Evolutionary conservation across 2,888 invertebrate genomes (phyloP).

Genomic region (Thecocarcelia acutangulata): DNA sequence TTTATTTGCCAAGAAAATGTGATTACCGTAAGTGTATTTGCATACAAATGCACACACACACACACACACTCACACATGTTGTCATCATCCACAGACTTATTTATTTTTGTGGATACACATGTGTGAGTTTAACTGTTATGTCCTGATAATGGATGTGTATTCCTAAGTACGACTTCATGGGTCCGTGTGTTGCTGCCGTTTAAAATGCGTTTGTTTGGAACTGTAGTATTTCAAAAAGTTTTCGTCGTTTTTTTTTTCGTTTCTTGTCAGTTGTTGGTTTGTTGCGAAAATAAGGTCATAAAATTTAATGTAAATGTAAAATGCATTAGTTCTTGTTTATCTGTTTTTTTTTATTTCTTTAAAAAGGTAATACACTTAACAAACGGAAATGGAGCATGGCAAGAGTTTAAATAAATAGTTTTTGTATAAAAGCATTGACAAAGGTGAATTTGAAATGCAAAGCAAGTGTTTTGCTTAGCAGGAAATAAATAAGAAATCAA

Average conservation of each 20-base stretch:
- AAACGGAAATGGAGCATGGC: conserved; percentile 40
- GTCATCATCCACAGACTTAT: not conserved
- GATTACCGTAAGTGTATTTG: conserved; percentile 64
- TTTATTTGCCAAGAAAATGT: conserved; percentile 66
- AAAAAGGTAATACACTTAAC: conserved; percentile 40
- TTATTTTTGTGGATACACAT: conserved; percentile 15
- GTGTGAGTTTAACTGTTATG: conserved; percentile 28
- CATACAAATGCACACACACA: conserved; percentile 16
- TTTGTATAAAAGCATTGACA: conserved; percentile 21
- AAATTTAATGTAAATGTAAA: conserved; percentile 59
- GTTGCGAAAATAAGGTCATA: conserved; percentile 41
- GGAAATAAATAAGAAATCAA: conserved; percentile 45
- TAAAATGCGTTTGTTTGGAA: conserved; percentile 26
- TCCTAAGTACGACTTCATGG: not conserved
- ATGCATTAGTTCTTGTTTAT: conserved; percentile 26
- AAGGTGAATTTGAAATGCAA: conserved; percentile 2
- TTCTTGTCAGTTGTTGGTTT: conserved; percentile 20
- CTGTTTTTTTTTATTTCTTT: not conserved
- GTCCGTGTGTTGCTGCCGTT: not conserved
- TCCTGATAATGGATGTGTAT: conserved; percentile 24
- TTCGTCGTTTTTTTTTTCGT: not conserved
- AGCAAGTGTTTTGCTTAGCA: not conserved
- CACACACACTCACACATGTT: not conserved
- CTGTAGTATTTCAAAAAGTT: not conserved
- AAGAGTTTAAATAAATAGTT: conserved; percentile 37